Evolutionary conservation across 2,888 invertebrate species (phyloP), one percentile per base, ranked within the genome.

Genomic region (Tetragonisca angustula): DNA sequence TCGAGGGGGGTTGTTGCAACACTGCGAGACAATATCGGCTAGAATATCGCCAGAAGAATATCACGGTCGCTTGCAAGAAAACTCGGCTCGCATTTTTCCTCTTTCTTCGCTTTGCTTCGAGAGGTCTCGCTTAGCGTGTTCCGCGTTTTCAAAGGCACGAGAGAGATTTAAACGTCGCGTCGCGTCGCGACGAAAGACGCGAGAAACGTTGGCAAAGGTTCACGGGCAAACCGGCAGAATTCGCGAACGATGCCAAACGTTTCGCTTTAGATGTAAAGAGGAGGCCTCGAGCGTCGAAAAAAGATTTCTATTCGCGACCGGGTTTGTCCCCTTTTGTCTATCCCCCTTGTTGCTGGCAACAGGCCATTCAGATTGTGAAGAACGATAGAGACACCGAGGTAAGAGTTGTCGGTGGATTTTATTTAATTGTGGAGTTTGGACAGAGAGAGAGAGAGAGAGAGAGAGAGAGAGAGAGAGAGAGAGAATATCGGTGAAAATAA

Each of bases 191-290:
- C 17, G 49, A 24, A 19, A 5, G 52, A 11, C 62, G 2, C 19
- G 43, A 13, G 9, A n/a, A 64, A 17, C 21, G n/a, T 73, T 74
- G 68, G 56, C 75, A 32, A 36, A 21, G 67, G 74, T 43, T 67
- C 43, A 13, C 54, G 6, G 54, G 15, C 67, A 24, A 68, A 43
- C 43, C 27, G n/a, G 49, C 56, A 49, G 67, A 49, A 59, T 27
- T 50, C 21, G 21, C 36, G 27, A 62, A 64, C 61, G 68, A 67
- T 76, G 76, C 68, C 68, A 79, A 61, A 79, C 36, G 74, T 64
- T 74, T 62, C 54, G 54, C 56, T 76, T 19, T 27, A 52, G 17
- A 36, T 4, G 52, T 27, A 43, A 56, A 61, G 68, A 54, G 49
- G 17, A 56, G 52, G 69, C 69, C 54, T 64, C 21, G 52, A 24